Base-by-base conservation (phyloP, 2,113 vertebrate species). In the Percina caprodes region DNA sequence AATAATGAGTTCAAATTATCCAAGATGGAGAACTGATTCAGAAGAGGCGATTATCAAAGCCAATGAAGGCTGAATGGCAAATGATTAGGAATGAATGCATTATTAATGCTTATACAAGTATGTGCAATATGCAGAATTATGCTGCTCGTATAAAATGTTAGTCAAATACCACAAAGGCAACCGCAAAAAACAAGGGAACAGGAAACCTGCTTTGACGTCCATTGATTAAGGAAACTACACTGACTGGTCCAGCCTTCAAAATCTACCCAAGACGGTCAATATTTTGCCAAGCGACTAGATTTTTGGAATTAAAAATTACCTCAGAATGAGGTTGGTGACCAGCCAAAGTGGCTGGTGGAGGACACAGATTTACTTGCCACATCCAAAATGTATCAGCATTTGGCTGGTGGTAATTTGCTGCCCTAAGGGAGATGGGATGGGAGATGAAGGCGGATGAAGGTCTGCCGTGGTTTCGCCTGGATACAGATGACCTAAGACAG, bases 401-500 rank as follows among this genome's bases (percentile, higher is more conserved):
- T 90, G 86, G 89, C 88, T 79, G 74, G 19, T 77, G 76, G 61
- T 76, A 79, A 83, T 86, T 88, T 81, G 48, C 67, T 77, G 83
- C 81, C 82, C 77, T 77, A 86, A 82, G 86, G 76, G 83, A 74
- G n/a, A n/a, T n/a, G n/a, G n/a, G n/a, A n/a, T n/a, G n/a, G 79
- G 69, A 78, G 86, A 85, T 82, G 89, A 85, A 80, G 84, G 71
- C 52, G 11, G 74, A 89, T 0, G n/a, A n/a, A n/a, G n/a, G 69
- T 26, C 61, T 84, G 81, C 85, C 85, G 80, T 70, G 83, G 89
- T 66, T 46, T 69, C 33, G 77, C 85, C 67, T 74, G 75, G 69
- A 85, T 88, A 83, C 88, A 91, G 89, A 92, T 93, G 89, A 91
- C 59, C 39, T 77, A 68, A 83, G 81, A 88, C 81, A 89, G 86